Evolutionary conservation across 2,797 vertebrate genomes (phyloP), one percentile per base, ranked within the genome.

Genomic region (Xyrichtys novacula): DNA sequence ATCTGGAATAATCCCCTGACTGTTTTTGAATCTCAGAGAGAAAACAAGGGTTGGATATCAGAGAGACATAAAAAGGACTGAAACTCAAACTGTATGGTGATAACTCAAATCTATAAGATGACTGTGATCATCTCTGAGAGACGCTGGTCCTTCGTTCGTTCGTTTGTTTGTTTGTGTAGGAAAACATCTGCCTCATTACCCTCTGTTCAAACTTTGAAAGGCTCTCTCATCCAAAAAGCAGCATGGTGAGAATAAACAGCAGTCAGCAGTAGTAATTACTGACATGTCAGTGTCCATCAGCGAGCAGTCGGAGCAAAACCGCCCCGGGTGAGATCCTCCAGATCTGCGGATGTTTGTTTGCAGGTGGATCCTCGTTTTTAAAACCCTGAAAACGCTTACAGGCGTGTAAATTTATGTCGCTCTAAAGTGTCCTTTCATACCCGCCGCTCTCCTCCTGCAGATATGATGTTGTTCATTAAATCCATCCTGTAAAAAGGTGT

Each of bases 151-250:
- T 44, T 44, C 42, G 25, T 49, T 31, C 52, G 42, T 69, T 76
- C 55, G 38, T 71, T 67, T 44, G 20, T 34, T 64, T n/a, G n/a
- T n/a, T 19, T 40, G 54, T 46, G 40, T 50, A n/a, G 31, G 26
- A 44, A 29, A 29, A 52, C 72, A 77, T 43, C 36, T 25, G 66
- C 71, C 65, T 84, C 80, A 82, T 82, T 80, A 81, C 67, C 56
- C 74, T 47, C 52, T 1, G 62, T 70, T 70, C 55, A 78, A 78
- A 53, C 65, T 26, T 43, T 61, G 38, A 49, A 76, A 74, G 55
- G 59, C 65, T 75, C 66, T 80, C 78, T 44, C 74, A 65, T 68
- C 68, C 23, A 28, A 60, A 59, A 65, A 22, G 53, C 50, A 26
- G 57, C 54, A 6, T 10, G 52, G 60, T 28, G 36, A 61, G 42